Percentiles rank a stretch among this genome's conserved stretches.
phyloP scores from a whole-genome alignment of 2,113 vertebrate genomes.

The Mugil cephalus region DNA sequence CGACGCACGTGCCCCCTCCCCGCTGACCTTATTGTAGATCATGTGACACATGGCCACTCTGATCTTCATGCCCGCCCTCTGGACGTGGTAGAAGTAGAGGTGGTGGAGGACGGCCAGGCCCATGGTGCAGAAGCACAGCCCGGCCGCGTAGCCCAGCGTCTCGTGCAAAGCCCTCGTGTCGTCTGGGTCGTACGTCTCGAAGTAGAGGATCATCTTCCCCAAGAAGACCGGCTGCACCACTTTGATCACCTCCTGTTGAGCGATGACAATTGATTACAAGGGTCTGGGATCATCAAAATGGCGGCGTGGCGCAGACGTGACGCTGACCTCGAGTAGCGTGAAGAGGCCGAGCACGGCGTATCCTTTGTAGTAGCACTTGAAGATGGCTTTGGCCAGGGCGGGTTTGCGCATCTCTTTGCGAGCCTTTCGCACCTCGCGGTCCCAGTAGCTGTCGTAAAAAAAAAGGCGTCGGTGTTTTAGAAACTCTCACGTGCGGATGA shows the following conservation, averaged over 20 bases:
- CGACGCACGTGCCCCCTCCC: background rate
- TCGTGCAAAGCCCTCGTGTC: slow-evolving; percentile 59
- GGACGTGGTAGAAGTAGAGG: slow-evolving; percentile 91
- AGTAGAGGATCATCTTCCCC: slow-evolving; percentile 89
- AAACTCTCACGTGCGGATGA: background rate
- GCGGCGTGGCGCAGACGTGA: background rate
- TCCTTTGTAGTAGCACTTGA: slow-evolving; percentile 92
- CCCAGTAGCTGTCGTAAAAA: slow-evolving; percentile 87
- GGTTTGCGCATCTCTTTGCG: slow-evolving; percentile 86
- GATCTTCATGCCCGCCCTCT: slow-evolving; percentile 91
- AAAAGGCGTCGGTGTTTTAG: background rate
- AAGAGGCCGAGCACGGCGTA: slow-evolving; percentile 90
- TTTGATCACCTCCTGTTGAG: slow-evolving; percentile 87
- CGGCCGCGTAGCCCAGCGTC: slow-evolving; percentile 82
- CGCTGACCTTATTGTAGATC: slow-evolving; percentile 93
- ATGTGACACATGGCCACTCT: slow-evolving; percentile 95
- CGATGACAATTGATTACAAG: no score
- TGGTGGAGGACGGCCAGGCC: slow-evolving; percentile 87
- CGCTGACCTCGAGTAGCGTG: slow-evolving; percentile 90
- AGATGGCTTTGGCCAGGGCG: slow-evolving; percentile 88
- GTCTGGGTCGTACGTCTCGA: slow-evolving; percentile 82
- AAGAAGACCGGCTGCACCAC: slow-evolving; percentile 90
- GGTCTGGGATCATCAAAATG: no score
- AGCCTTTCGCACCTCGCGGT: slow-evolving; percentile 87
- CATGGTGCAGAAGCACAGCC: slow-evolving; percentile 83